Evolutionary conservation across 2,797 vertebrate species (phyloP), one percentile per base, ranked within the genome.

Genomic region (Thalassophryne amazonica): DNA sequence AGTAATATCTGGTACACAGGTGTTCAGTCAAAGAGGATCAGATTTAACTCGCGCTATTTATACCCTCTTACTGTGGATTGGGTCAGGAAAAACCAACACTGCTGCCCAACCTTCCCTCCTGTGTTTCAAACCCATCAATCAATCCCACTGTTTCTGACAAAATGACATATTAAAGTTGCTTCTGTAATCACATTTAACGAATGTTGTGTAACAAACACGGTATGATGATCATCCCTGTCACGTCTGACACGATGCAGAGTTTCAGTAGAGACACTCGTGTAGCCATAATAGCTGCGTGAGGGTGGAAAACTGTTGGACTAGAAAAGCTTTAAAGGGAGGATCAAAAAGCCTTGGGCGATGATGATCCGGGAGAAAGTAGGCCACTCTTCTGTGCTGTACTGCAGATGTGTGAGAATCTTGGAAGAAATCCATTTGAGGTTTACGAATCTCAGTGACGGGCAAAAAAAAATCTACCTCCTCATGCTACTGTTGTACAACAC

Each of bases 11-110:
- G 66, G 59, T 73, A 53, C 77, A 84, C 73, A 84, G 66, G 78
- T 78, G 73, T 61, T 76, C 52, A 41, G 67, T 80, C 60, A 86
- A 84, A 83, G 79, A 78, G 80, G 85, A 89, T 91, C 83, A 80
- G 56, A 76, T 88, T 87, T 86, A 86, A 79, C 49, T 1, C 52
- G 56, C 62, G 77, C 80, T 89, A 88, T 88, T 89, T 86, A 85
- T 88, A 88, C 50, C n/a, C 43, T 31, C 67, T 71, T 58, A 49
- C 27, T 22, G 60, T 50, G 80, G 80, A 89, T 87, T 88, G 84
- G 47, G 69, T 62, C 63, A 42, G 33, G 52, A 77, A 61, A 65
- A 71, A 53, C 39, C 66, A 57, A 61, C 46, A 15, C 53, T 31
- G 51, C 57, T 43, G 61, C 65, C 78, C 64, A 58, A 67, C 63